phyloP scores from a whole-genome alignment of 2,113 vertebrate species.

The Grantiella picta region DNA sequence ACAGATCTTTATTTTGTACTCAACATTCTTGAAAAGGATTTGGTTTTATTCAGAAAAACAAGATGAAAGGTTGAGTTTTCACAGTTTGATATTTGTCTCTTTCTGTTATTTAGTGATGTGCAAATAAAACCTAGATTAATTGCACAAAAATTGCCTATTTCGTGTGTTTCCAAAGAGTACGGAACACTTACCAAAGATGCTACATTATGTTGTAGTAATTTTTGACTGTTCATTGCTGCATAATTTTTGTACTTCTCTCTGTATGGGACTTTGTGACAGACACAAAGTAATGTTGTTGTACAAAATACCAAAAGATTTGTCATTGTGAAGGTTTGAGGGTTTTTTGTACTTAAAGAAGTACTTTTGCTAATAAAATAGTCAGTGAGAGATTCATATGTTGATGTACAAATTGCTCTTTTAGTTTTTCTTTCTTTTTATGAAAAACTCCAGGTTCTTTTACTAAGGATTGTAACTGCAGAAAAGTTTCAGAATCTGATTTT shows the following conservation, averaged over 20 bases:
- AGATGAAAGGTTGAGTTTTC: background rate
- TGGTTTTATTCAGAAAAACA: background rate
- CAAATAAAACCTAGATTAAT: background rate
- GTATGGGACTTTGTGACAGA: background rate
- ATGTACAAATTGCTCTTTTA: background rate
- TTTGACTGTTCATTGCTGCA: background rate
- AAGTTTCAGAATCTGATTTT: background rate
- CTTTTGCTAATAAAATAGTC: background rate
- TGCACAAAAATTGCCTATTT: background rate
- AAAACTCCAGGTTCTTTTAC: background rate
- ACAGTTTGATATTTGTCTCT: background rate
- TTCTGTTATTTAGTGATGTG: background rate
- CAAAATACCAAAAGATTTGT: background rate
- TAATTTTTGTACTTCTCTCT: fast-evolving
- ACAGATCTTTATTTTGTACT: background rate
- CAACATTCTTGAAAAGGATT: background rate
- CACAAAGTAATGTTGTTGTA: fast-evolving
- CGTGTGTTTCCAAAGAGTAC: background rate
- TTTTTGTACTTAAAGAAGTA: background rate
- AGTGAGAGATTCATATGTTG: background rate
- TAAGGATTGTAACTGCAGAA: background rate
- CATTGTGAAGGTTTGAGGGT: background rate
- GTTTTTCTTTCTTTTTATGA: background rate
- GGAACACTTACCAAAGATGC: background rate
- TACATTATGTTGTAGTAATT: background rate